Percentiles rank a stretch among this genome's conserved stretches.
These are phyloP conservation scores for Polyergus mexicanus DNA, from an alignment of 1,140 invertebrate genomes.

Conservation along the genomic window DNA sequence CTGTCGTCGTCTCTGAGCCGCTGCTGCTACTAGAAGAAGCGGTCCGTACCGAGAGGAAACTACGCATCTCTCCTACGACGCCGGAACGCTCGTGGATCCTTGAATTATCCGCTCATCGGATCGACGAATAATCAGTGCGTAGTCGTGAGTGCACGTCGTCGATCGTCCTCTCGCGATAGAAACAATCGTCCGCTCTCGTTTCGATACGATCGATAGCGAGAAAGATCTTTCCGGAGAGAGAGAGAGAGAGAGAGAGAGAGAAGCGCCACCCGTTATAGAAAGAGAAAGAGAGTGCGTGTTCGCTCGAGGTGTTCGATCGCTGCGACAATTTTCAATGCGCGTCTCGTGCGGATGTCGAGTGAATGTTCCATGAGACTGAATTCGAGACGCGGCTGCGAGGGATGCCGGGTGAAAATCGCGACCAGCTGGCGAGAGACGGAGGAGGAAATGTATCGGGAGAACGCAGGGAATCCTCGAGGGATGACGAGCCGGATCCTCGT, in stretches of 20 bases:
- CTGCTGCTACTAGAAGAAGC: conserved; percentile 50
- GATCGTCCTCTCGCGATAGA: background rate
- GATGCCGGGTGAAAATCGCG: conserved; percentile 64
- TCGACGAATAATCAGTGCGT: background rate
- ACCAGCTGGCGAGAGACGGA: conserved; percentile 31
- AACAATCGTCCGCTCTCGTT: background rate
- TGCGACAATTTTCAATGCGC: conserved; percentile 39
- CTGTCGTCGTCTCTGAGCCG: conserved; percentile 55
- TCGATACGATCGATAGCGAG: conserved; percentile 31
- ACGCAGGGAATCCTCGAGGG: conserved; percentile 24
- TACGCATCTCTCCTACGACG: background rate
- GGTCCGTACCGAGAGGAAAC: conserved; percentile 16
- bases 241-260: conserved; percentile 21
- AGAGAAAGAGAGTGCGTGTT: background rate
- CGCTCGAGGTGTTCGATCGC: conserved; percentile 1
- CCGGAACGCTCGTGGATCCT: background rate
- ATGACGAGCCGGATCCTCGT: conserved; percentile 30
- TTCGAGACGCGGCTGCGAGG: conserved; percentile 22
- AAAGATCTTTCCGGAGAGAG: conserved; percentile 4
- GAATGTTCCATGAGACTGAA: conserved; percentile 38
- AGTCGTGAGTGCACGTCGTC: conserved; percentile 34
- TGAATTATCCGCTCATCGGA: background rate
- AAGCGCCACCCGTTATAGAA: conserved; percentile 2
- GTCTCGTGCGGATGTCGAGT: background rate
- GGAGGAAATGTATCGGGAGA: conserved; percentile 14